Conservation (phyloP, 2,797 vertebrate species). For the Epinephelus coioides region DNA sequence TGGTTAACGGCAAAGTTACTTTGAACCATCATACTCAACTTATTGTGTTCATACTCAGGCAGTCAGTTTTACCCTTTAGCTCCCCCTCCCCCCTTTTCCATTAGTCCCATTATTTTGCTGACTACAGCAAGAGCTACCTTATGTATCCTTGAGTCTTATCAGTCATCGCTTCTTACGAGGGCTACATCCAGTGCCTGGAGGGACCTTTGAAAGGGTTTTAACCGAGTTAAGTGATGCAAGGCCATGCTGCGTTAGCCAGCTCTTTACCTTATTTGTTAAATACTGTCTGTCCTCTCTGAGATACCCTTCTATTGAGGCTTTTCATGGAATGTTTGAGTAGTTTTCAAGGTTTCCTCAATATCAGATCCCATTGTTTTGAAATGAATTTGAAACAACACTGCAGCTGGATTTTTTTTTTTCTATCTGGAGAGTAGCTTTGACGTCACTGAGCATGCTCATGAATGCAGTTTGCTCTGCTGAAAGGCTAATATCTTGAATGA, state of each 20-base stretch:
- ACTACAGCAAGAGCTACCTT: conserved; percentile 13
- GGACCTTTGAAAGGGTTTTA: conserved; percentile 8
- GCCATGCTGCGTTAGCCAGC: background rate
- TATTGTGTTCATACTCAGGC: background rate
- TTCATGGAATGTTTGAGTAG: background rate
- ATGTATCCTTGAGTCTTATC: conserved; percentile 36
- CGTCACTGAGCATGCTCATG: background rate
- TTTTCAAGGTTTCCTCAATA: conserved; percentile 5
- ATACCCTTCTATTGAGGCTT: background rate
- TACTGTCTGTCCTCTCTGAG: background rate
- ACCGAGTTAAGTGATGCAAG: conserved; percentile 17
- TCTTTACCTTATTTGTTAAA: background rate
- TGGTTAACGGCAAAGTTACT: conserved; percentile 1
- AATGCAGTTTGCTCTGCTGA: background rate
- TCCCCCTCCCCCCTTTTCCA: background rate
- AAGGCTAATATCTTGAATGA: background rate
- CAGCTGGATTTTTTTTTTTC: background rate
- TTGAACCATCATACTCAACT: background rate
- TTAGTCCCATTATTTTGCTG: conserved; percentile 20
- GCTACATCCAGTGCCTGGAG: background rate
- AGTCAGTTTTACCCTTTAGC: conserved; percentile 1
- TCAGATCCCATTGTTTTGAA: background rate
- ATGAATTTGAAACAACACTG: background rate
- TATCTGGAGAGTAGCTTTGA: background rate
- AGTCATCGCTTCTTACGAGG: conserved; percentile 24